Base-by-base conservation (phyloP, 2,888 invertebrate genomes). In the Amphimallon solstitiale region DNA sequence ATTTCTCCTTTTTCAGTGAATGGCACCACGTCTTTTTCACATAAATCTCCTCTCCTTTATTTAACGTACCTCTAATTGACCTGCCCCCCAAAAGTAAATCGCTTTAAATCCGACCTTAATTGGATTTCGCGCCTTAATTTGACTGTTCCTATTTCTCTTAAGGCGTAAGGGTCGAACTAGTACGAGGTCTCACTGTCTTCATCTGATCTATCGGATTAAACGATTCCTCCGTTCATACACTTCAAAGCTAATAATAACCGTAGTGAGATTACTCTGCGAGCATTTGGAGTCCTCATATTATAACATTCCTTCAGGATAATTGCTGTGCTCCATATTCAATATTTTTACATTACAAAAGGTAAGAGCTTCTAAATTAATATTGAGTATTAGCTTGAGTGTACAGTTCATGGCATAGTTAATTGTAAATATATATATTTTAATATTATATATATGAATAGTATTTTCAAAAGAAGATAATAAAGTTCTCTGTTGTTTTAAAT, bases 11-110 rank as follows among this genome's bases (percentile, higher is more conserved):
- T 19, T 21, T 12, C 19, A 6, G 19, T 21, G 21, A 19, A 54
- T 7, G n/a, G 14, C 54, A 19, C 19, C 40, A 54, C 54, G 54
- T 54, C 54, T 38, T 19, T 23, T 38, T 5, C 14, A n/a, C 40
- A 54, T 54, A 54, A 54, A 54, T 54, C 54, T 54, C 54, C 54
- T 5, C 38, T 54, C 38, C 54, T 54, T 54, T 54, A 54, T 54
- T 54, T 54, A 54, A 54, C 54, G 54, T 23, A 40, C 54, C 54
- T 54, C 54, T 54, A 54, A 54, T 54, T 54, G 54, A 54, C 54
- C 54, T 38, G 38, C 54, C 12, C 48, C 38, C 54, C 21, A 23
- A 54, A 40, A 54, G 54, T 54, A 54, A 54, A 54, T 54, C 54
- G 38, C 54, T 40, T 21, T 54, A 54, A 54, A 54, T 38, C 54